Conservation (phyloP, 2,888 invertebrate genomes). For the Drosophila rubida region DNA sequence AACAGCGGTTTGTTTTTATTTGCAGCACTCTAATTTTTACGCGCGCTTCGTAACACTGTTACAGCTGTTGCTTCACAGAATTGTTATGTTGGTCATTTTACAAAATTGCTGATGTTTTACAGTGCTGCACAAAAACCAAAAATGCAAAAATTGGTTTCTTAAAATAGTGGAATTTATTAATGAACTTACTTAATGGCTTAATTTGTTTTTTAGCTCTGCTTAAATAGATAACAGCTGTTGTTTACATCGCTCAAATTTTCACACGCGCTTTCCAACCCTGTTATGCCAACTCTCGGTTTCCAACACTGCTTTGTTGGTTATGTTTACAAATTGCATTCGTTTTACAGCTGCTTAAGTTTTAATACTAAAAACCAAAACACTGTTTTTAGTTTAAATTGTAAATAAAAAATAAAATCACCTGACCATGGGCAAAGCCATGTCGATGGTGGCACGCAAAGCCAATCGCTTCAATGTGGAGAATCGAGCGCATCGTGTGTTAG, state of each 20-base stretch:
- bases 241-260: neutral
- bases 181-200: neutral
- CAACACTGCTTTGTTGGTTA: constrained; percentile 66
- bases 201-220: neutral
- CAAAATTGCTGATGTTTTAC: neutral
- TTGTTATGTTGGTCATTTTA: too few species aligned
- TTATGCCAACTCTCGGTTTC: neutral
- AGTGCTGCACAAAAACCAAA: neutral
- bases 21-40: constrained; percentile 8
- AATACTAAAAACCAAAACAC: neutral
- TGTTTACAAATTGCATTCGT: constrained; percentile 55
- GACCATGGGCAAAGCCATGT: constrained; percentile 89
- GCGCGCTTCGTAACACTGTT: neutral
- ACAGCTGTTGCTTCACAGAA: neutral
- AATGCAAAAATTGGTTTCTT: too few species aligned
- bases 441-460: constrained; percentile 87
- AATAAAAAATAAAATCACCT: constrained; percentile 17
- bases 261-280: neutral
- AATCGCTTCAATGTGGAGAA: constrained; percentile 91
- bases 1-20: constrained; percentile 46
- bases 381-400: constrained; percentile 27
- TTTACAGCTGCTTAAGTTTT: constrained; percentile 13
- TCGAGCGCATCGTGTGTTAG: constrained; percentile 90
- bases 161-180: too few species aligned
- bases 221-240: neutral